Percentiles rank a stretch among this genome's conserved stretches.
Conservation (phyloP, 2,888 invertebrate species). For the Megastigmus dorsalis region DNA sequence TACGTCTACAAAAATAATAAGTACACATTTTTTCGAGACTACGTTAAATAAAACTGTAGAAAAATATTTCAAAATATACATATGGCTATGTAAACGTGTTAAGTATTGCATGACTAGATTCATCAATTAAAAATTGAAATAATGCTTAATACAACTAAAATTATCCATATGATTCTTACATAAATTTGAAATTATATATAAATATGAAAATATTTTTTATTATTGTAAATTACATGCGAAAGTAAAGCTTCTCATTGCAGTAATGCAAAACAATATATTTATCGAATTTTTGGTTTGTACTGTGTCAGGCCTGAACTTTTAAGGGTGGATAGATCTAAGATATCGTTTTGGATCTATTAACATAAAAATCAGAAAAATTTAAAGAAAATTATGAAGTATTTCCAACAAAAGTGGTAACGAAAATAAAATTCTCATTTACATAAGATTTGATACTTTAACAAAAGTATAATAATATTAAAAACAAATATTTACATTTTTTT, state of each 20-base stretch:
- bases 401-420: background rate
- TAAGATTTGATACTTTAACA: background rate
- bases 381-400: background rate
- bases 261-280: slow-evolving; percentile 23
- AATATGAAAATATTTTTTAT: background rate
- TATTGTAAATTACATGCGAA: background rate
- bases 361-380: background rate
- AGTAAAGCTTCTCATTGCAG: background rate
- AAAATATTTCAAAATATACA: slow-evolving; percentile 42
- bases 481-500: background rate
- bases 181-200: background rate
- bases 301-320: slow-evolving; percentile 30
- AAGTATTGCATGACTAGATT: slow-evolving; percentile 24
- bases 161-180: too few species aligned
- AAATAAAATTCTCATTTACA: background rate
- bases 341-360: background rate
- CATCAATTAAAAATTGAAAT: slow-evolving; percentile 1
- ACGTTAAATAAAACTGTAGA: slow-evolving; percentile 5
- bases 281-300: slow-evolving; percentile 49
- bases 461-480: background rate
- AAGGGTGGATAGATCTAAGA: slow-evolving; percentile 19
- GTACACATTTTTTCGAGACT: background rate
- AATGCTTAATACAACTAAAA: background rate
- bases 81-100: slow-evolving; percentile 7
- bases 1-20: slow-evolving; percentile 12